Conservation (phyloP, 2,888 invertebrate genomes). For the Drosophila borealis region DNA sequence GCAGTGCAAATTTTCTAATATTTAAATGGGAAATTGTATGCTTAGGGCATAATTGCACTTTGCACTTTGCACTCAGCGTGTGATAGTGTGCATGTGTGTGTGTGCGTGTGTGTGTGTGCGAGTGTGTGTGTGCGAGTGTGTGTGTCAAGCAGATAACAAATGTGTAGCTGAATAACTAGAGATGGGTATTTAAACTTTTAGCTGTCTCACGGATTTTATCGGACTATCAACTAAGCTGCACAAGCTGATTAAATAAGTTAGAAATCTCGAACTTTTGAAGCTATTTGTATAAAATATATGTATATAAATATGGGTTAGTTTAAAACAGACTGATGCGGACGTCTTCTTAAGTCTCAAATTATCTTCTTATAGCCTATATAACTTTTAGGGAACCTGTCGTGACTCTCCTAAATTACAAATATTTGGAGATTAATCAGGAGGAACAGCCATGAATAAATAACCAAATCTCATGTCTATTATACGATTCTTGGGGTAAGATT, state of each 20-base stretch:
- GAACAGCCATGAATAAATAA: no score
- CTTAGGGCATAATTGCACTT: constrained; percentile 59
- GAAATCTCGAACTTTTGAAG: not conserved
- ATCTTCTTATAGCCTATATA: no score
- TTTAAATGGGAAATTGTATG: constrained; percentile 75
- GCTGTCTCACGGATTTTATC: constrained; percentile 7
- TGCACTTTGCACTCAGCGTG: constrained; percentile 45
- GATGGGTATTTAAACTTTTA: constrained; percentile 1
- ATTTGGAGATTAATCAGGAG: no score
- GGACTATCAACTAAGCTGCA: constrained; percentile 8
- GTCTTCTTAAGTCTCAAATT: no score
- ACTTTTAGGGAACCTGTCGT: no score
- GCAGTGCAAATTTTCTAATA: constrained; percentile 63
- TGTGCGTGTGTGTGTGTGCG: not conserved
- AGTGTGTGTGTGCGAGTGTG: constrained; percentile 3
- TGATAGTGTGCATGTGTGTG: not conserved
- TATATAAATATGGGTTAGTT: not conserved
- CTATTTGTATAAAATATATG: not conserved
- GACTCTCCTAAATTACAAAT: no score
- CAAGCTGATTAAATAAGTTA: not conserved
- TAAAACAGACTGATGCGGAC: not conserved
- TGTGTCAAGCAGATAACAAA: constrained; percentile 21
- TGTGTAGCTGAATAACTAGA: constrained; percentile 48
- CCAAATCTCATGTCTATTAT: no score
- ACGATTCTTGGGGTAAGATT: no score